Evolutionary conservation across 1,140 invertebrate genomes (phyloP).

Genomic region (Ceratoteleas bidentatus): DNA sequence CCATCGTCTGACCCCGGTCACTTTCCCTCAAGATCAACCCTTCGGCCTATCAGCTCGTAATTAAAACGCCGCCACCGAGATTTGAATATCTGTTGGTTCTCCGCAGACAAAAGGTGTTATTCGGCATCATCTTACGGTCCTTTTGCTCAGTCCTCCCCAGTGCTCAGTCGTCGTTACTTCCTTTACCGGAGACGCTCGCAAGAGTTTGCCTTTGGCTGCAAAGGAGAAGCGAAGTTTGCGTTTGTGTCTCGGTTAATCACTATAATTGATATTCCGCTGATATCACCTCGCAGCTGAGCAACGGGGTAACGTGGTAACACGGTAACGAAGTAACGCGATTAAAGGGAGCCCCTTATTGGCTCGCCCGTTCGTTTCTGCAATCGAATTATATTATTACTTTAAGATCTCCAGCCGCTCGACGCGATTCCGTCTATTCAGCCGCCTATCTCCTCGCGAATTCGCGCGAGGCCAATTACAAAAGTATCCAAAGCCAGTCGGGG

Average conservation of each 20-base stretch:
- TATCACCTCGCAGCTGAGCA: conserved; percentile 75
- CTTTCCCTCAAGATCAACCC: not conserved
- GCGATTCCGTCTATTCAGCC: no score
- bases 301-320: conserved; percentile 76
- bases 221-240: conserved; percentile 72
- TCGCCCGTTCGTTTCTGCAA: conserved; percentile 75
- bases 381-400: conserved; percentile 80
- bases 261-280: conserved; percentile 82
- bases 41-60: conserved; percentile 40
- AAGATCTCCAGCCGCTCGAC: conserved; percentile 45
- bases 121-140: conserved; percentile 54
- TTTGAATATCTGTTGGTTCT: conserved; percentile 76
- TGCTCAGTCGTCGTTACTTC: conserved; percentile 28
- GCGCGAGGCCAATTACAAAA: no score
- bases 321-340: conserved; percentile 80
- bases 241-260: conserved; percentile 80
- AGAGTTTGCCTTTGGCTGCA: conserved; percentile 55
- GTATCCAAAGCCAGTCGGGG: no score
- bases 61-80: conserved; percentile 68
- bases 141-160: conserved; percentile 31
- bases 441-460: no score
- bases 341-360: conserved; percentile 80
- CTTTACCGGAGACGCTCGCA: conserved; percentile 44
- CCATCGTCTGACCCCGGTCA: not conserved
- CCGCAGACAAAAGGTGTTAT: conserved; percentile 78